Evolutionary conservation across 2,797 vertebrate genomes (phyloP).

Genomic region (Oryzias sinensis): DNA sequence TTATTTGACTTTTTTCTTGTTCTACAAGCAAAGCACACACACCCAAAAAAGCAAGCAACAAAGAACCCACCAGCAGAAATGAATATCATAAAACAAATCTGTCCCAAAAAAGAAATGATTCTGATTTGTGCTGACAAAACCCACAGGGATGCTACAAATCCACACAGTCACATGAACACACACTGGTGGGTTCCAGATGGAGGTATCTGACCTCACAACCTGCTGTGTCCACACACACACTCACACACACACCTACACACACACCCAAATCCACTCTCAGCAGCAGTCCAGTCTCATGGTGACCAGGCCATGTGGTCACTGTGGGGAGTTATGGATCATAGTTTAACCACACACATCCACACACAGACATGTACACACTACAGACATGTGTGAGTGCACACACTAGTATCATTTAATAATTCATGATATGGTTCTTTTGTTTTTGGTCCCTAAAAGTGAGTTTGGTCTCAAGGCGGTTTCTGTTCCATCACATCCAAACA

Average conservation of each 20-base stretch:
- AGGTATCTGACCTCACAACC: slow-evolving; percentile 34
- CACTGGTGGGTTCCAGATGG: slow-evolving; percentile 42
- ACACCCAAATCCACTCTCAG: slow-evolving; percentile 27
- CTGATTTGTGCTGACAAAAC: slow-evolving; percentile 50
- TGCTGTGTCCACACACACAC: slow-evolving; percentile 15
- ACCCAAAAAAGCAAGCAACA: too few relatives aligned
- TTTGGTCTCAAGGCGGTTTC: background rate
- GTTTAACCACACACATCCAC: slow-evolving; percentile 30
- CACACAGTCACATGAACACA: slow-evolving; percentile 3
- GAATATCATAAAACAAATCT: background rate
- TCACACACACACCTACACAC: slow-evolving; percentile 5
- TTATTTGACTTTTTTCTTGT: background rate
- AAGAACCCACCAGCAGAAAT: too few relatives aligned
- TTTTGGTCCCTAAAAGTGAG: background rate
- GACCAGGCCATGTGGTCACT: slow-evolving; percentile 62
- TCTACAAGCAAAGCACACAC: background rate
- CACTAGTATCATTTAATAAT: slow-evolving; percentile 4
- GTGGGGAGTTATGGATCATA: slow-evolving; percentile 52
- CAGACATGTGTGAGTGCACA: slow-evolving; percentile 17
- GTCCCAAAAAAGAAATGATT: slow-evolving; percentile 28
- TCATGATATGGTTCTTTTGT: background rate
- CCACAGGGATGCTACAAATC: slow-evolving; percentile 21
- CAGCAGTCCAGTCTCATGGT: slow-evolving; percentile 53
- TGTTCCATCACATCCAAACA: background rate
- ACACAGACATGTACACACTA: slow-evolving; percentile 8